phyloP scores from a whole-genome alignment of 2,888 invertebrate species.

The Cheilosia impressa region DNA sequence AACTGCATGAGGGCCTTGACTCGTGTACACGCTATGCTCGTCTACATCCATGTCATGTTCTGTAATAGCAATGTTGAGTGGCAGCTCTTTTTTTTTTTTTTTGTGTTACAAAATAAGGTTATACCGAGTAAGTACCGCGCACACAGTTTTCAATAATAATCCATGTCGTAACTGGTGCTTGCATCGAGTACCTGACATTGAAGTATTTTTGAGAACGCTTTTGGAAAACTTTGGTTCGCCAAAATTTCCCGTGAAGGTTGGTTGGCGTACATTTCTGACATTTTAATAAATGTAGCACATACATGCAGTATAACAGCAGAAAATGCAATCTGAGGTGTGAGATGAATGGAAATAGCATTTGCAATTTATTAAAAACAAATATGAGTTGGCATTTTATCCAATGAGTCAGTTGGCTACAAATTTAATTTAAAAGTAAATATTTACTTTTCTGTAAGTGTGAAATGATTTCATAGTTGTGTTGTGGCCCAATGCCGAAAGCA shows the following conservation, averaged over 20 bases:
- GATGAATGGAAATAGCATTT: too few species aligned
- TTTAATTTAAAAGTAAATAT: too few species aligned
- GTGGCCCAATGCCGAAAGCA: too few species aligned
- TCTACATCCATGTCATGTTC: slow-evolving; percentile 56
- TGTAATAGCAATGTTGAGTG: slow-evolving; percentile 47
- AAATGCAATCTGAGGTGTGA: too few species aligned
- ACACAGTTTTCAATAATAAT: slow-evolving; percentile 12
- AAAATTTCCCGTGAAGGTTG: neutral
- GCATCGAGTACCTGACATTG: slow-evolving; percentile 18
- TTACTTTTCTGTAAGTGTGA: too few species aligned
- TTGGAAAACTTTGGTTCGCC: neutral
- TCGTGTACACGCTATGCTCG: slow-evolving; percentile 27
- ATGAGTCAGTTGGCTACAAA: too few species aligned
- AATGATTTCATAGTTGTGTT: too few species aligned
- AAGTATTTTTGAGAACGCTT: slow-evolving; percentile 2
- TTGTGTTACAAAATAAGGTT: slow-evolving; percentile 20
- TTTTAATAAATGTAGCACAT: neutral
- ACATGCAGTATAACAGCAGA: too few species aligned
- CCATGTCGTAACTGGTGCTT: slow-evolving; percentile 14
- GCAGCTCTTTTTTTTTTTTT: slow-evolving; percentile 9
- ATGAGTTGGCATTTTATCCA: too few species aligned
- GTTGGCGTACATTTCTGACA: neutral
- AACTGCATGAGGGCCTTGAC: slow-evolving; percentile 47
- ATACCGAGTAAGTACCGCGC: neutral
- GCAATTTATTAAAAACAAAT: too few species aligned